Evolutionary conservation across 2,888 invertebrate genomes (phyloP), one percentile per base, ranked within the genome.

Genomic region (Ochlodes sylvanus): DNA sequence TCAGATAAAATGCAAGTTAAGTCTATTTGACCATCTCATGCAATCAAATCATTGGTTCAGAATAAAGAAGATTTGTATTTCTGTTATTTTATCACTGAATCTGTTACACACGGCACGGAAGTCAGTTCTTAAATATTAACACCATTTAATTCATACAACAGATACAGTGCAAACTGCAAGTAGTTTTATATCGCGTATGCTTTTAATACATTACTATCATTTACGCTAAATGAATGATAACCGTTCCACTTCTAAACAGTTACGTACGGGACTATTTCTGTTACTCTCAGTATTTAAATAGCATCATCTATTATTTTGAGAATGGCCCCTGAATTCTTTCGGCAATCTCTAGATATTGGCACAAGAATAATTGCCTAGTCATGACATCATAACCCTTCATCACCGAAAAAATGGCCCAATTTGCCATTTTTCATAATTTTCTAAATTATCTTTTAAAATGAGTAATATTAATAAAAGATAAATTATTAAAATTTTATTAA

Each of bases 281-380:
- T 84, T 82, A 81, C 86, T 78, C 81, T 79, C 76, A 79, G 82
- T 84, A 83, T 87, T 88, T 86, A 82, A 88, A 89, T 86, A 88
- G 80, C 86, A 81, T 84, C 88, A 85, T 78, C 85, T 79, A 86
- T 88, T 89, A 90, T 92, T 90, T 89, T 83, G 75, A 84, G 84
- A 84, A 76, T 81, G 84, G 85, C 85, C 79, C 79, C 80, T 77
- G 79, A 88, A 87, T 87, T 85, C 82, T 86, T 86, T 77, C 72
- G 76, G 72, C 73, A 76, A 67, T 62, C 55, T 61, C 41, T 52
- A 54, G 44, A 55, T 67, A 55, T 55, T 62, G 55, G 55, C 34
- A 52, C 52, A 41, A 58, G 52, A 66, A 60, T 54, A 58, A 58
- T 60, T 66, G 66, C 54, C 41, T 42, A 27, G 21, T 21, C n/a